Evolutionary conservation across 2,113 vertebrate species (phyloP).

Genomic region (human): GRCh38 chr2:26008501-26009000

Average conservation of each 20-base stretch:
- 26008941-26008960: constrained; percentile 7
- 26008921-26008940: constrained; percentile 47
- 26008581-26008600: background rate
- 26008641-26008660: background rate
- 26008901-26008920: background rate
- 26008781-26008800: background rate
- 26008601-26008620: background rate
- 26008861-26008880: background rate
- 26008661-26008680: background rate
- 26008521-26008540: background rate
- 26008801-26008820: background rate
- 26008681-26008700: too few species aligned
- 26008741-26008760: background rate
- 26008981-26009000: constrained; percentile 51
- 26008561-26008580: background rate
- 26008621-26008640: background rate
- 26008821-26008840: constrained; percentile 52
- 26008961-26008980: constrained; percentile 28
- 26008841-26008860: background rate
- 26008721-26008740: background rate
- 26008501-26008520: background rate
- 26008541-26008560: background rate
- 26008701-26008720: background rate
- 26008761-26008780: background rate
- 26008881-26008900: background rate